Evolutionary conservation across 1,140 invertebrate genomes (phyloP).

Genomic region (Araneus ventricosus): DNA sequence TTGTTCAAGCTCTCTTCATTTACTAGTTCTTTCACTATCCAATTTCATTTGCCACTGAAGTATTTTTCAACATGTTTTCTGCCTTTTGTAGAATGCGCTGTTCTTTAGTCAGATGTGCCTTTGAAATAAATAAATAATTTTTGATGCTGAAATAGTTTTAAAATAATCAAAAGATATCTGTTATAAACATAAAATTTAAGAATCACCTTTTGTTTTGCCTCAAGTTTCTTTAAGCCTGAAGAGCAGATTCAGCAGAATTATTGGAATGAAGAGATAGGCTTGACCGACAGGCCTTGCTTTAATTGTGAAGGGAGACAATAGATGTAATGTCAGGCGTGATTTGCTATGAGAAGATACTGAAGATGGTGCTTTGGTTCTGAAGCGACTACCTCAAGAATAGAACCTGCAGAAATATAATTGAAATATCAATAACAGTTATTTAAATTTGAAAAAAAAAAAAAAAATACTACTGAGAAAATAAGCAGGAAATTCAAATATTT

Average conservation of each 20-base stretch:
- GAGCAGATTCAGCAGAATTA: constrained; percentile 61
- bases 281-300: constrained; percentile 27
- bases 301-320: not conserved
- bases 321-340: constrained; percentile 31
- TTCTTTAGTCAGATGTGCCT: constrained; percentile 80
- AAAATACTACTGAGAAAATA: too few relatives aligned
- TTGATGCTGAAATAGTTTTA: not conserved
- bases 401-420: not conserved
- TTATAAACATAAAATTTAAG: not conserved
- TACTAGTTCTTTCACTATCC: constrained; percentile 79
- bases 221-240: constrained; percentile 74
- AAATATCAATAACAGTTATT: too few relatives aligned
- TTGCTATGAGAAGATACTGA: constrained; percentile 39
- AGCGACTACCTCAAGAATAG: constrained; percentile 32
- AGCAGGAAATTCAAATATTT: too few relatives aligned
- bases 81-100: constrained; percentile 78
- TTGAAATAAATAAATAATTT: not conserved
- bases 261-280: constrained; percentile 61
- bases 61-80: constrained; percentile 80
- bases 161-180: not conserved
- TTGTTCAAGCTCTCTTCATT: constrained; percentile 79
- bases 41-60: constrained; percentile 80
- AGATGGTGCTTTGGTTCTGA: constrained; percentile 38
- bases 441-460: too few relatives aligned
- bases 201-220: constrained; percentile 75